Conservation (phyloP, 2,797 vertebrate genomes). For the Morelia viridis region DNA sequence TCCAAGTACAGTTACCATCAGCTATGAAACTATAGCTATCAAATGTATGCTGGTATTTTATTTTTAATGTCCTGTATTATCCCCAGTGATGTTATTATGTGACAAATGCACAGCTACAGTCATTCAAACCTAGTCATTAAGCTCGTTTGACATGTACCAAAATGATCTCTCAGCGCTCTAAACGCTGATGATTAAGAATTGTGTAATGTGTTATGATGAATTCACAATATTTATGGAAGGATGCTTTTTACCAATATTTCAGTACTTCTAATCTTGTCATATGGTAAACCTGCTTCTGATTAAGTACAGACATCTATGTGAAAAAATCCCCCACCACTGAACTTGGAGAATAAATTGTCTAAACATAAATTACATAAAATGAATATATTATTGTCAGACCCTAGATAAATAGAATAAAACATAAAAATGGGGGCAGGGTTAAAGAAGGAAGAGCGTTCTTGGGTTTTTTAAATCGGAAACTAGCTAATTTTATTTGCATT, state of each 20-base stretch:
- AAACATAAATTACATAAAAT: neutral
- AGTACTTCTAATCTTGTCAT: neutral
- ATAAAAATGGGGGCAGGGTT: neutral
- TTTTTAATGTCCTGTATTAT: neutral
- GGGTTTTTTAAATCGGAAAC: neutral
- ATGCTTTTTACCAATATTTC: neutral
- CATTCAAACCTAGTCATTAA: neutral
- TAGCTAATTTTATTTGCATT: neutral
- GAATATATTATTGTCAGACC: neutral
- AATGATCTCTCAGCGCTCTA: neutral
- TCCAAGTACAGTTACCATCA: neutral
- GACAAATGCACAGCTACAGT: neutral
- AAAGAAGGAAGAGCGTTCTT: neutral
- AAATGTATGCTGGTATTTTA: neutral
- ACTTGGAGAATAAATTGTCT: neutral
- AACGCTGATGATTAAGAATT: neutral
- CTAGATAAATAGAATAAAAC: neutral
- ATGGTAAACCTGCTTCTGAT: neutral
- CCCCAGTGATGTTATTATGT: neutral
- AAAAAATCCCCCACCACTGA: neutral
- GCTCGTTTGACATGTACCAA: neutral
- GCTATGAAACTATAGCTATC: neutral
- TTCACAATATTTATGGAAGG: neutral
- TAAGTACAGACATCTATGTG: neutral
- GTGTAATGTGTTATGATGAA: neutral